Percentiles rank a stretch among this genome's conserved stretches.
phyloP scores from a whole-genome alignment of 1,140 invertebrate species.

The Drosophila willistoni region DNA sequence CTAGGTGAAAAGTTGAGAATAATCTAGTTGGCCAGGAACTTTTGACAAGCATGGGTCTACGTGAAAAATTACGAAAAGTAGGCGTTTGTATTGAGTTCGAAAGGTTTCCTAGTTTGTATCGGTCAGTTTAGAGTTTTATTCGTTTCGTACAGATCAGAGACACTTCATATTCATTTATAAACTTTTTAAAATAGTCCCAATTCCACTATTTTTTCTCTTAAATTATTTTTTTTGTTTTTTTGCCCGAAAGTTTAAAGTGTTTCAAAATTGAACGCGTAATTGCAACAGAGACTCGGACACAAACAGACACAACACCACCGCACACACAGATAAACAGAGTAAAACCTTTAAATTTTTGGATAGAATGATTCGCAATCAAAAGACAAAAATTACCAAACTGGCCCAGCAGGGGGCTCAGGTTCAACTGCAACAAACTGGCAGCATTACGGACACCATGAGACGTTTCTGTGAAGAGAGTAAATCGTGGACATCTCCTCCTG shows the following conservation, averaged over 20 bases:
- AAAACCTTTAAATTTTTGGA: no score
- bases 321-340: no score
- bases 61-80: conserved; percentile 41
- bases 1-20: no score
- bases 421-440: not conserved
- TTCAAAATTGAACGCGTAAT: conserved; percentile 27
- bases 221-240: not conserved
- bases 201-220: not conserved
- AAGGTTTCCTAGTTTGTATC: not conserved
- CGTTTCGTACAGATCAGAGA: conserved; percentile 22
- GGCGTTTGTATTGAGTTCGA: not conserved
- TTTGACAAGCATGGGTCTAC: conserved; percentile 33
- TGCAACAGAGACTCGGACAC: no score
- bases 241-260: not conserved
- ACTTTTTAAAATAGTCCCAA: not conserved
- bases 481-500: not conserved
- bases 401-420: conserved; percentile 20
- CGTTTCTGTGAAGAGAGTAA: conserved; percentile 6
- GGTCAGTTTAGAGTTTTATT: conserved; percentile 32
- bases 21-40: conserved; percentile 22
- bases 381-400: conserved; percentile 15
- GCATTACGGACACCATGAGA: not conserved
- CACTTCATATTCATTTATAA: not conserved
- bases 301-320: not conserved
- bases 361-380: conserved; percentile 25